Conservation (phyloP, 2,888 invertebrate species). For the Protula sp. region DNA sequence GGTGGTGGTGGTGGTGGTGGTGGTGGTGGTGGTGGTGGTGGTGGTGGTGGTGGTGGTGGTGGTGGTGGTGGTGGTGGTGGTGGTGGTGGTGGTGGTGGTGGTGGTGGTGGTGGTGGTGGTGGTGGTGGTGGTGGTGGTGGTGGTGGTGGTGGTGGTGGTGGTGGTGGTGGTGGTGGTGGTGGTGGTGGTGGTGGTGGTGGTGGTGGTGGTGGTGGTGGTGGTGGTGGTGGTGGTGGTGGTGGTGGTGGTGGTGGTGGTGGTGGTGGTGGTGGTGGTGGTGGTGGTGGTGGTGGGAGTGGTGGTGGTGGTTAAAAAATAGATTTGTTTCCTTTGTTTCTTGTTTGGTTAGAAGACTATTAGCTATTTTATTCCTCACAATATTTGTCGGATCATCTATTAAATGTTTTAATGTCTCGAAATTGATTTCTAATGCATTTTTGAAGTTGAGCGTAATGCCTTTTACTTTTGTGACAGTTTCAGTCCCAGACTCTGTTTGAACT, state of each 20-base stretch:
- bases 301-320: too few relatives aligned
- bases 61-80: slow-evolving; percentile 1
- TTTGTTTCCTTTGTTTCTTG: too few relatives aligned
- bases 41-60: background rate
- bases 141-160: slow-evolving; percentile 3
- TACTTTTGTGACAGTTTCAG: too few relatives aligned
- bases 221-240: background rate
- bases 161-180: slow-evolving; percentile 4
- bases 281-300: too few relatives aligned
- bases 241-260: slow-evolving; percentile 3
- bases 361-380: too few relatives aligned
- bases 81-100: background rate
- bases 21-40: background rate
- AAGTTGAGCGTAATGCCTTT: too few relatives aligned
- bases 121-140: slow-evolving; percentile 4
- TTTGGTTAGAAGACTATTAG: too few relatives aligned
- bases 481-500: too few relatives aligned
- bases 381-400: too few relatives aligned
- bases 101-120: slow-evolving; percentile 1
- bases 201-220: slow-evolving; percentile 1
- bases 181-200: slow-evolving; percentile 1
- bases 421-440: too few relatives aligned
- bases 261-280: slow-evolving; percentile 1
- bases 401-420: too few relatives aligned
- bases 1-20: slow-evolving; percentile 1